Evolutionary conservation across 1,140 invertebrate genomes (phyloP).

Genomic region (Drosophila nasuta): DNA sequence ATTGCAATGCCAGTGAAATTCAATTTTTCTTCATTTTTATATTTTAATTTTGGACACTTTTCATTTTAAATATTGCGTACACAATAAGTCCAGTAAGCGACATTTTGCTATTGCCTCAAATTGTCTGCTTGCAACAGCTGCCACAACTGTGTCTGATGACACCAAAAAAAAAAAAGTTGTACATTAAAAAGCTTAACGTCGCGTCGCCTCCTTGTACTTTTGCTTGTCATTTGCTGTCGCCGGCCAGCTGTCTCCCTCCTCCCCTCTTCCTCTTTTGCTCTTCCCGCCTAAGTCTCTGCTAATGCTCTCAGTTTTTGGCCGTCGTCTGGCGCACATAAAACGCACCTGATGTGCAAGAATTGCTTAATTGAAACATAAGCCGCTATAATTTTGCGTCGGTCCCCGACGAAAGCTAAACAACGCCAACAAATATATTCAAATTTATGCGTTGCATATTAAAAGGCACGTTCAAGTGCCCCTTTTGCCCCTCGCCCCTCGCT

Average conservation of each 20-base stretch:
- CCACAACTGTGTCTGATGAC: conserved; percentile 18
- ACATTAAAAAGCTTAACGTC: conserved; percentile 76
- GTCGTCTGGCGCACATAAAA: conserved; percentile 60
- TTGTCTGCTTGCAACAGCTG: conserved; percentile 68
- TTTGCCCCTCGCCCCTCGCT: neutral
- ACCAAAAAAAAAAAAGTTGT: conserved; percentile 33
- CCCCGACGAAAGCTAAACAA: conserved; percentile 43
- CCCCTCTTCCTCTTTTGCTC: neutral
- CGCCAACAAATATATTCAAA: conserved; percentile 68
- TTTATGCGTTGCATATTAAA: conserved; percentile 72
- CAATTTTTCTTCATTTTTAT: conserved; percentile 36
- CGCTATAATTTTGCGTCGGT: conserved; percentile 63
- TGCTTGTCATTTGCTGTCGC: conserved; percentile 58
- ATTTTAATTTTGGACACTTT: conserved; percentile 62
- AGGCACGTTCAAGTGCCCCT: conserved; percentile 48
- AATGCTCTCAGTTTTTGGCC: conserved; percentile 32
- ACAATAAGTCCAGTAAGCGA: conserved; percentile 19
- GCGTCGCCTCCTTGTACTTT: conserved; percentile 25
- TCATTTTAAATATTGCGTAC: conserved; percentile 56
- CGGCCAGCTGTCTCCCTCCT: neutral
- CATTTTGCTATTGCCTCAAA: conserved; percentile 40
- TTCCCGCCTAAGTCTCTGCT: conserved; percentile 2
- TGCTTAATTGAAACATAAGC: conserved; percentile 83
- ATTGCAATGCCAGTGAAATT: conserved; percentile 9
- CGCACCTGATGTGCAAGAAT: conserved; percentile 79